Base-by-base conservation (phyloP, 2,113 vertebrate species). In the Lophius piscatorius region DNA sequence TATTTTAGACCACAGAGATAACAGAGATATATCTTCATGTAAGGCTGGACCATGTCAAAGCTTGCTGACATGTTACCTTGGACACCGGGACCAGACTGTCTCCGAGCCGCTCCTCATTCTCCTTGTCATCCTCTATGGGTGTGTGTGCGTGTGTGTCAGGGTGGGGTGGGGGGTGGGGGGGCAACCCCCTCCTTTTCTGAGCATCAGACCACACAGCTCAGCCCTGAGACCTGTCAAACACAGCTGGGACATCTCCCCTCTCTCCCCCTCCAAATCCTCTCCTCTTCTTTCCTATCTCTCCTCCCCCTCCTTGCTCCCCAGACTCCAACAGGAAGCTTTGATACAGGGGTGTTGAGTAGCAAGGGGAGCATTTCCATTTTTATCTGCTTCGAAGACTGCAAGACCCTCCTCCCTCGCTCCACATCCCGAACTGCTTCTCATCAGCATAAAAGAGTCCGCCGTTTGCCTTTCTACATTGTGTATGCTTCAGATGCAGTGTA, bases 171-270 rank as follows among this genome's bases (percentile, higher is more conserved):
- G 24, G 38, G 23, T 51, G 14, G 13, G 20, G 6, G 13, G 1
- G 10, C 10, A 26, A 13, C 52, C 12, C 55, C 63, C 67, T 39
- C 77, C 73, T 51, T 68, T 72, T 63, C 48, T 0, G 13, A 85
- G 73, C 80, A 82, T 84, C 80, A 81, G 86, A 90, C 86, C 88
- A 88, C 88, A 87, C 88, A 82, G 72, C 83, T 81, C 86, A 83
- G 85, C 83, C 74, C 80, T 76, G 81, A 83, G 80, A 83, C 78
- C 83, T 90, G 87, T 87, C 87, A 89, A 76, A 85, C 83, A 86
- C 88, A 91, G 88, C 87, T 89, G 88, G 85, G 87, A 87, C 82
- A 81, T 83, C 75, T 86, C 81, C 54, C 17, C 28, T 22, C 21
- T 2, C 57, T 5, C 18, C 22, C 42, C 13, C 40, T 18, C 24